Conservation (phyloP, 2,888 invertebrate species). For the Tinea trinotella region DNA sequence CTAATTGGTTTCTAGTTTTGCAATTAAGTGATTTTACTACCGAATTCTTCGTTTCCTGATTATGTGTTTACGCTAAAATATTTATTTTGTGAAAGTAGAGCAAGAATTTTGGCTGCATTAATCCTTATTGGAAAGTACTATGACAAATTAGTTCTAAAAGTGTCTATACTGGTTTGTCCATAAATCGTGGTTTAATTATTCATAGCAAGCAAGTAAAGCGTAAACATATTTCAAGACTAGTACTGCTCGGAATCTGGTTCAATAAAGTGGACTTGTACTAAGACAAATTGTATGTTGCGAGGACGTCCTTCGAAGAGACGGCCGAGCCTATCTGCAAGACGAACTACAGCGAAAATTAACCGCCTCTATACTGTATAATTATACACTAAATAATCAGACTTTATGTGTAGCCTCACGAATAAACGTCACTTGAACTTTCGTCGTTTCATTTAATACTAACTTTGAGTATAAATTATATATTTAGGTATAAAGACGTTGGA, state of each 20-base stretch:
- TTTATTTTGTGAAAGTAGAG: neutral
- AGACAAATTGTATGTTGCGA: constrained; percentile 19
- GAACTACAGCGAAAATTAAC: neutral
- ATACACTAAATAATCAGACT: too few relatives aligned
- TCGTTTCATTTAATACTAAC: too few relatives aligned
- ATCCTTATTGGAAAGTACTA: constrained; percentile 5
- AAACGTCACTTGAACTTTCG: too few relatives aligned
- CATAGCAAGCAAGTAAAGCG: constrained; percentile 20
- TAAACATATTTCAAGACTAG: constrained; percentile 21
- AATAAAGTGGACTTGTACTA: constrained; percentile 20
- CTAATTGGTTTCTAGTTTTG: constrained; percentile 20
- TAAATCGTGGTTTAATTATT: constrained; percentile 21
- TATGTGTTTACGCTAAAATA: neutral
- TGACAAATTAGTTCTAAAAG: neutral
- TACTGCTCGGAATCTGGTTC: constrained; percentile 23
- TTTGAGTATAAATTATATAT: too few relatives aligned
- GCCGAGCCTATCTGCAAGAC: constrained; percentile 6
- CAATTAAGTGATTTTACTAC: neutral
- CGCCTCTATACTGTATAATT: neutral
- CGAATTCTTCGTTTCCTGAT: constrained; percentile 1
- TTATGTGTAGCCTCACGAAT: too few relatives aligned
- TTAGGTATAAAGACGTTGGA: too few relatives aligned
- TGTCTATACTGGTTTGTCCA: neutral
- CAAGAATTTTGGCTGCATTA: neutral
- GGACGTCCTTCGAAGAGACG: constrained; percentile 8